Conservation (phyloP, 2,113 vertebrate genomes). For the Megaceryle maxima region DNA sequence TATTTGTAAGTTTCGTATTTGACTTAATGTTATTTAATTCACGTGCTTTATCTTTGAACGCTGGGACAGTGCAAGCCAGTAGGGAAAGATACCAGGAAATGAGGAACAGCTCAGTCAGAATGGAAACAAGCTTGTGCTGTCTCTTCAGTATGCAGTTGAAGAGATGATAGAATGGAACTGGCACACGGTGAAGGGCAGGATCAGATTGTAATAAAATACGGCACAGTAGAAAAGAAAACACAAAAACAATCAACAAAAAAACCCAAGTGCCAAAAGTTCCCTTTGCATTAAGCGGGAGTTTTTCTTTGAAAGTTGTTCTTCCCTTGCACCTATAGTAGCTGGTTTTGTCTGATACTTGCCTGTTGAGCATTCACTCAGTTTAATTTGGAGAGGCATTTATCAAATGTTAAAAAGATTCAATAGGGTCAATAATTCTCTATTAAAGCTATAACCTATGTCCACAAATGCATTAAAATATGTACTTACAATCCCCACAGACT, state of each 20-base stretch:
- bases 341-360: background rate
- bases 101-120: background rate
- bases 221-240: background rate
- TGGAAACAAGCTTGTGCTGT: accelerated
- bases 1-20: background rate
- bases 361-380: background rate
- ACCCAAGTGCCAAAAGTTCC: background rate
- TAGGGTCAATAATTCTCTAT: background rate
- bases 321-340: background rate
- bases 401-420: background rate
- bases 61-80: background rate
- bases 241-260: background rate
- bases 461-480: background rate
- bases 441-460: background rate
- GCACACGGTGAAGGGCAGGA: background rate
- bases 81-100: background rate
- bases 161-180: background rate
- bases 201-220: background rate
- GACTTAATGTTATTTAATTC: background rate
- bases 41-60: background rate
- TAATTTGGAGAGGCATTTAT: background rate
- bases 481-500: background rate
- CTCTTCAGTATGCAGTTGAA: background rate
- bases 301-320: background rate
- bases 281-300: background rate